A percentile compares a stretch with the other conserved stretches of the same genome.
Evolutionary conservation across 1,140 invertebrate species (phyloP).

Genomic region (Drosophila tani): DNA sequence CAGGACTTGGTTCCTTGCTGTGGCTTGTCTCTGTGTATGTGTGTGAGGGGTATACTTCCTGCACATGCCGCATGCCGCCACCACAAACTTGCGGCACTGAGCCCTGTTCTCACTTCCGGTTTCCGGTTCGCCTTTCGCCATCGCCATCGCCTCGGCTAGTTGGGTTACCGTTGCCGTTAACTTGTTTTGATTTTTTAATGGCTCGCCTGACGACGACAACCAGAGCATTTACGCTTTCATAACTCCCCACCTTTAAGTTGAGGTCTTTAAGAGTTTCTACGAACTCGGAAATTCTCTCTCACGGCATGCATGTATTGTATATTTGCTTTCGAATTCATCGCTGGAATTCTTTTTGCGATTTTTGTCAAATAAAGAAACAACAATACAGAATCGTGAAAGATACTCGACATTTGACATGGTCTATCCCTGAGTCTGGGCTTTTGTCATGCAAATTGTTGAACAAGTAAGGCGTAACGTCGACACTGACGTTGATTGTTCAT

Average conservation of each 20-base stretch:
- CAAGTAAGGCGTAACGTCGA: constrained; percentile 50
- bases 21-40: constrained; percentile 10
- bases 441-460: constrained; percentile 77
- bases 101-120: constrained; percentile 78
- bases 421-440: constrained; percentile 48
- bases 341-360: constrained; percentile 12
- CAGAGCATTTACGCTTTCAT: constrained; percentile 58
- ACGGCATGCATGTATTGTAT: background rate
- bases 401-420: constrained; percentile 36
- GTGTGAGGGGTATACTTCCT: constrained; percentile 54
- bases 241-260: constrained; percentile 55
- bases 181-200: constrained; percentile 84
- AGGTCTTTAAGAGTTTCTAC: background rate
- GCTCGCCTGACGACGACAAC: constrained; percentile 64
- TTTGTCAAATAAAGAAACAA: constrained; percentile 35
- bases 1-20: constrained; percentile 12
- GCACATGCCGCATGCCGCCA: constrained; percentile 62
- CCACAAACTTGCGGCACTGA: constrained; percentile 77
- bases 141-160: constrained; percentile 52
- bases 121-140: constrained; percentile 57
- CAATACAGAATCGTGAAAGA: constrained; percentile 18
- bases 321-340: constrained; percentile 8
- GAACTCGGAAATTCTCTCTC: background rate
- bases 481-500: constrained; percentile 49
- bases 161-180: constrained; percentile 64